Base-by-base conservation (phyloP, 2,797 vertebrate species). In the Macrochelys suwanniensis region DNA sequence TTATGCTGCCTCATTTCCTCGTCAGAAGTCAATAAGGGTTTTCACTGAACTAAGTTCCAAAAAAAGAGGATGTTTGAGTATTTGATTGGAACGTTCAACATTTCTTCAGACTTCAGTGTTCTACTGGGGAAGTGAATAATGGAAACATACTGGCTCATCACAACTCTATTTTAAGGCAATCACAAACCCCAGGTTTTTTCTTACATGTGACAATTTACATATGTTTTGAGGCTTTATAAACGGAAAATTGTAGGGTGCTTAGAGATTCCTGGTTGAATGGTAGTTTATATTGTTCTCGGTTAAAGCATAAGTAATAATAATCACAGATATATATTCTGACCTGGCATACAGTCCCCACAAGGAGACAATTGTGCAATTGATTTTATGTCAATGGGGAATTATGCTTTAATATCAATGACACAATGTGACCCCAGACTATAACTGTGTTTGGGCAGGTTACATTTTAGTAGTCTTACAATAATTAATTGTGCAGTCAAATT, bases 251-350 rank as follows among this genome's bases (percentile, higher is more conserved):
- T 57, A 61, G 93, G 95, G 82, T 85, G 89, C 80, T 94, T 93
- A 94, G 80, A 0, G 7, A 95, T 96, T 92, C 84, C 95, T 84
- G 82, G 68, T 21, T 80, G 21, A 59, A 94, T 84, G 19, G 56
- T 91, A 90, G 74, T 87, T 95, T 92, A 93, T 84, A 61, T 50
- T 25, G 87, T 68, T 76, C 84, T 96, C 92, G 93, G 80, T 82
- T 91, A 91, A 93, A 94, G 33, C 84, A 96, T 95, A 95, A 96
- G 96, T 94, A 96, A 95, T 74, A 88, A 79, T 94, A 86, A 95
- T 87, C 77, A 86, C 28, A 88, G 49, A 37, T 91, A 87, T 92
- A 91, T 86, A 49, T 51, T n/a, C 23, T 12, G 92, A 81, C 50
- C 78, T 85, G 51, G 65, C 94, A 88, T 91, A 95, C 53, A 78